phyloP scores from a whole-genome alignment of 2,797 vertebrate genomes.

The Poeciliopsis paucimaculata region DNA sequence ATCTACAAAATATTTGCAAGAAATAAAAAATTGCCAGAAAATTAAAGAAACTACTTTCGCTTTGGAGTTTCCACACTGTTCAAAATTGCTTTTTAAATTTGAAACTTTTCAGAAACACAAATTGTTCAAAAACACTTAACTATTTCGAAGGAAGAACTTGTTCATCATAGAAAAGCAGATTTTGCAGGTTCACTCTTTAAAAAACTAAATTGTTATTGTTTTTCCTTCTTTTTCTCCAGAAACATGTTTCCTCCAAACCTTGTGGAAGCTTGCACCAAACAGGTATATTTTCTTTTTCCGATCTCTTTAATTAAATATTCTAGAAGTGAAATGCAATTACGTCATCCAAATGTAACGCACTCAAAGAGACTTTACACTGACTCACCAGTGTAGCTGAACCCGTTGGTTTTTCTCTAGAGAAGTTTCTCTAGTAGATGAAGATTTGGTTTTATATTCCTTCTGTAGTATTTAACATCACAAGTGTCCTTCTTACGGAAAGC shows the following conservation, averaged over 20 bases:
- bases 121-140: neutral
- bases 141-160: neutral
- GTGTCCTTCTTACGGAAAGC: neutral
- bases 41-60: neutral
- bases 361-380: no score
- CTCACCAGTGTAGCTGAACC: neutral
- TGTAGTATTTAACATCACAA: neutral
- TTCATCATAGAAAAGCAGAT: neutral
- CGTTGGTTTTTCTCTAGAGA: neutral
- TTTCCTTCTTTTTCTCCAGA: constrained; percentile 76
- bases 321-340: no score
- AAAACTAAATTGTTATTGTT: neutral
- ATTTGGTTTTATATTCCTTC: neutral
- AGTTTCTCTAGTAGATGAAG: neutral
- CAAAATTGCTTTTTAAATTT: neutral
- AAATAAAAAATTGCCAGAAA: neutral
- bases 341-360: no score
- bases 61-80: neutral
- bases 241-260: constrained; percentile 99
- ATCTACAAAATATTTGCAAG: neutral
- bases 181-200: no score
- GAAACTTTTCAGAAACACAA: neutral
- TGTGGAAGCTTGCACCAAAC: constrained; percentile 97
- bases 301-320: constrained; percentile 1
- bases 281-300: constrained; percentile 79